Percentiles rank a stretch among this genome's conserved stretches.
Conservation (phyloP, 2,888 invertebrate species). For the Pristionchus japonicus region DNA sequence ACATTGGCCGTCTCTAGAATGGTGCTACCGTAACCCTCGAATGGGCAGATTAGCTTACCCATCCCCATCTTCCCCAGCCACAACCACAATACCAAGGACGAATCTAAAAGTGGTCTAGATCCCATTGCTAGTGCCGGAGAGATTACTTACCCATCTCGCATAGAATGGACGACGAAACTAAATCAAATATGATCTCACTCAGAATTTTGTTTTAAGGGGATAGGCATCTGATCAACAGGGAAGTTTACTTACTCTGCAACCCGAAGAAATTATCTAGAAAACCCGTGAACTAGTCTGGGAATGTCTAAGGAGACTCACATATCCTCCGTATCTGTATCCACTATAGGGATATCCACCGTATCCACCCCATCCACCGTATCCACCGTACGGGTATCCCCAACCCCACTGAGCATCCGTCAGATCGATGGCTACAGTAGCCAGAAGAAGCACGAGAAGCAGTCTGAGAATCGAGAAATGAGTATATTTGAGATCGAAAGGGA, state of each 20-base stretch:
- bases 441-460: not conserved
- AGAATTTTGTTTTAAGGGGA: no score
- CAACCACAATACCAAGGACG: not conserved
- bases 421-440: conserved; percentile 13
- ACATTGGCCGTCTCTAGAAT: conserved; percentile 19
- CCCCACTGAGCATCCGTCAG: conserved; percentile 2
- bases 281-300: no score
- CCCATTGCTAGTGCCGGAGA: not conserved
- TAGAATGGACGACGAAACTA: not conserved
- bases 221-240: no score
- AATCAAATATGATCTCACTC: no score
- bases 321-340: conserved; percentile 1
- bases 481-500: not conserved
- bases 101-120: not conserved
- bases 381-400: not conserved
- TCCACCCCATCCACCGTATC: not conserved
- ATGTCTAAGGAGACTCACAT: not conserved
- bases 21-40: not conserved
- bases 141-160: not conserved
- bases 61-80: not conserved
- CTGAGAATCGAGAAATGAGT: not conserved
- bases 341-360: conserved; percentile 3
- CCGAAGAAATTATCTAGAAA: no score
- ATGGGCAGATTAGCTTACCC: not conserved
- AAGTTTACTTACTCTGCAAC: no score